Evolutionary conservation across 1,140 invertebrate genomes (phyloP).

Genomic region (Trichoplusia ni): DNA sequence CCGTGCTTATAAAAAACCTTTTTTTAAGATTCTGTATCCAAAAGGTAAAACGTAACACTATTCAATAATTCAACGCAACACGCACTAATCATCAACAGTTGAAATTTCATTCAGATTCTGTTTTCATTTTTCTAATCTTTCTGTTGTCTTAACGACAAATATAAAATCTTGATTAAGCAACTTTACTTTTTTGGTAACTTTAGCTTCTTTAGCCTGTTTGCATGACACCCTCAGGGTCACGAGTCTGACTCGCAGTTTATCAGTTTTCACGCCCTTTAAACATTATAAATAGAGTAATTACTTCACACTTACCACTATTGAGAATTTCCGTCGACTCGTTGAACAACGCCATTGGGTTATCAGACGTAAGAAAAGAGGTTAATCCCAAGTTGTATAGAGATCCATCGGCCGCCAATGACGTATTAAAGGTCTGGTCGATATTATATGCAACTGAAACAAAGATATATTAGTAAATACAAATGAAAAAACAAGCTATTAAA

Average conservation of each 20-base stretch:
- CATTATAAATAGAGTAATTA: no score
- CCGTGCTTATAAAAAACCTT: no score
- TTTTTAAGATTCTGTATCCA: no score
- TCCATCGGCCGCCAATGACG: slow-evolving; percentile 67
- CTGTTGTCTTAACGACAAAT: no score
- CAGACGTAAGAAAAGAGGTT: slow-evolving; percentile 70
- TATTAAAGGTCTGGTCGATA: slow-evolving; percentile 75
- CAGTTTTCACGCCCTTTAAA: not conserved
- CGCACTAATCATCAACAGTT: no score
- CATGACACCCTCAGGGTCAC: not conserved
- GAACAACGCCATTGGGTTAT: slow-evolving; percentile 64
- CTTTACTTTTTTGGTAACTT: no score
- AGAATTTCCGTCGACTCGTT: slow-evolving; percentile 53
- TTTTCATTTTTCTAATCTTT: no score
- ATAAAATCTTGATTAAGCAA: no score
- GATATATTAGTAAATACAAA: not conserved
- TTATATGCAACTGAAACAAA: slow-evolving; percentile 69
- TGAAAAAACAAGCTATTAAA: not conserved
- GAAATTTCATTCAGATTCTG: no score
- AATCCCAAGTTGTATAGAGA: slow-evolving; percentile 70
- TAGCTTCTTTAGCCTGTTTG: no score
- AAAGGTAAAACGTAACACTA: no score
- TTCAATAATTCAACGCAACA: no score
- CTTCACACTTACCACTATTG: slow-evolving; percentile 61
- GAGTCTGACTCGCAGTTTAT: not conserved